Conservation (phyloP, 2,797 vertebrate species). For the Eurystomus glaucurus region DNA sequence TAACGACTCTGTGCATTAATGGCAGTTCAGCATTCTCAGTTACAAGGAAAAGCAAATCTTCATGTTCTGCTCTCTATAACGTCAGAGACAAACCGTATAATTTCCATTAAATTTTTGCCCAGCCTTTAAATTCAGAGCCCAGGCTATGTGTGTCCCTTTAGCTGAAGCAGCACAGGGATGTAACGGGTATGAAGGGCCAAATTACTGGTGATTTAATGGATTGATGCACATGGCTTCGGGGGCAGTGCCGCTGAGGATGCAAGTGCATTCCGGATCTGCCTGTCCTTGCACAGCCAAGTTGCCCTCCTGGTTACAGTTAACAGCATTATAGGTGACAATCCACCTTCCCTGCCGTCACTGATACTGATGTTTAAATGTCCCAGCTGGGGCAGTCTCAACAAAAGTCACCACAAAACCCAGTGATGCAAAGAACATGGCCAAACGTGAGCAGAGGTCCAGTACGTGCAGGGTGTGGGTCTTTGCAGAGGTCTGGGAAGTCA, state of each 20-base stretch:
- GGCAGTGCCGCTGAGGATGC: rapidly evolving
- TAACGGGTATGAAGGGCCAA: neutral
- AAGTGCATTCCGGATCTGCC: neutral
- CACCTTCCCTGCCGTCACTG: rapidly evolving
- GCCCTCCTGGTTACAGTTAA: neutral
- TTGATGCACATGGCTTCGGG: neutral
- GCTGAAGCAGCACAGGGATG: rapidly evolving
- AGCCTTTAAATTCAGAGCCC: neutral
- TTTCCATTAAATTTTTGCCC: neutral
- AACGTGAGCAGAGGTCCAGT: neutral
- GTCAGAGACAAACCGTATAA: neutral
- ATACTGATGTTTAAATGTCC: constrained; percentile 44
- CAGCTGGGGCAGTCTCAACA: constrained; percentile 3
- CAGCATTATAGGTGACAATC: neutral
- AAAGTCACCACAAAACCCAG: constrained; percentile 42
- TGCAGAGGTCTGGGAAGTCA: constrained; percentile 53
- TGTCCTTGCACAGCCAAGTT: neutral
- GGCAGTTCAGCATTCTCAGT: neutral
- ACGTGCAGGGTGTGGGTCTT: constrained; percentile 67
- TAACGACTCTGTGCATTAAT: rapidly evolving
- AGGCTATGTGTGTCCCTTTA: neutral
- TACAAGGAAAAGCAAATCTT: neutral
- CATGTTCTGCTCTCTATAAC: neutral
- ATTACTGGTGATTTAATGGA: neutral
- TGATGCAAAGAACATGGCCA: constrained; percentile 34